These are phyloP conservation scores for Panthera leo DNA, from an alignment of 2,113 vertebrate species.

Conservation along the genomic window DNA sequence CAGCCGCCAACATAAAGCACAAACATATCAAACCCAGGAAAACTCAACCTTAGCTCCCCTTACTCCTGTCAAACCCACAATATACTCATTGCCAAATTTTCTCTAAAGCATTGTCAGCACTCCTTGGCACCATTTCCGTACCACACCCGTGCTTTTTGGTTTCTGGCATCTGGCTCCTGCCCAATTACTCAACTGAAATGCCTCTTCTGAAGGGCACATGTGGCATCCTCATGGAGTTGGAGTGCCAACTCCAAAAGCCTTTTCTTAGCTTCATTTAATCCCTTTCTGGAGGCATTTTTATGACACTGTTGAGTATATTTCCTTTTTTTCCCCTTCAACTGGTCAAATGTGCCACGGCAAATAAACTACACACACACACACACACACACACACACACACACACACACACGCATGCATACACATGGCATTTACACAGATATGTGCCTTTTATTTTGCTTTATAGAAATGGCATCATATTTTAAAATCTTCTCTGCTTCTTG, in stretches of 20 bases:
- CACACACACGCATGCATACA: not conserved
- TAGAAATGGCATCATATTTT: slow-evolving; percentile 30
- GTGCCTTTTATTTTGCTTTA: not conserved
- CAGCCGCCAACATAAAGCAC: not conserved
- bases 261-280: not conserved
- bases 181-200: not conserved
- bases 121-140: not conserved
- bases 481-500: not conserved
- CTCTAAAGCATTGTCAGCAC: not conserved
- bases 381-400: not conserved
- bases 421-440: not conserved
- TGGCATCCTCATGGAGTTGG: not conserved
- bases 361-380: not conserved
- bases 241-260: not conserved
- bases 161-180: not conserved
- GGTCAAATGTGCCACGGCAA: not conserved
- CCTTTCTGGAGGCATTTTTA: slow-evolving; percentile 3
- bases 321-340: not conserved
- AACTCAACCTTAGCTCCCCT: not conserved
- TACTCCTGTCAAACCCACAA: not conserved
- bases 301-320: not conserved
- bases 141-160: too few relatives aligned
- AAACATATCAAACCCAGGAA: not conserved
- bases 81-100: not conserved
- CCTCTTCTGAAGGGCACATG: not conserved